A percentile compares a stretch with the other conserved stretches of the same genome.
phyloP scores from a whole-genome alignment of 2,113 vertebrate genomes.

The Ictidomys tridecemlineatus region DNA sequence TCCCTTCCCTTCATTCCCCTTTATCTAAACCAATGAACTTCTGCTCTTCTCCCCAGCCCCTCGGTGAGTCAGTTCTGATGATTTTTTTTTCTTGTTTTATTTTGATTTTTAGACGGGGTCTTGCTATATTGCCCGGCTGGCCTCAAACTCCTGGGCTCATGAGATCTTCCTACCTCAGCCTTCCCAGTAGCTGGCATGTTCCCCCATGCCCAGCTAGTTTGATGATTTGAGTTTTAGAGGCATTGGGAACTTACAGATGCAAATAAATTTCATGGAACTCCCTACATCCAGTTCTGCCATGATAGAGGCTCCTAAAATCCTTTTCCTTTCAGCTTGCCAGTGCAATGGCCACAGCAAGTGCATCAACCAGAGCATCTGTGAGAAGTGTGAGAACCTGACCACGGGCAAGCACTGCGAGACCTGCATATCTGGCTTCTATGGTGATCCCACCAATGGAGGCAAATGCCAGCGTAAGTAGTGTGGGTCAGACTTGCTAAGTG shows the following conservation, averaged over 20 bases:
- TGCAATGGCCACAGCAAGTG: constrained; percentile 98
- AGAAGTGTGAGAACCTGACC: constrained; percentile 97
- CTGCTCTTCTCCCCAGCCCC: background rate
- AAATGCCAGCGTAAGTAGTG: constrained; percentile 93
- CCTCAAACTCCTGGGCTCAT: too few relatives aligned
- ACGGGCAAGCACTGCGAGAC: constrained; percentile 96
- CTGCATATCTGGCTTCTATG: constrained; percentile 97
- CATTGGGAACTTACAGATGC: background rate
- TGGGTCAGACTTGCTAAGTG: background rate
- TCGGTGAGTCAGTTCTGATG: background rate
- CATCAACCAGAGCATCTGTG: constrained; percentile 96
- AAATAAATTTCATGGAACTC: background rate
- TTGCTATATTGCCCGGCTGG: background rate
- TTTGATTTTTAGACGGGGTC: background rate
- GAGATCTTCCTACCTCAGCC: too few relatives aligned
- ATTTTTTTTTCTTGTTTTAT: background rate
- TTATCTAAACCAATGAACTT: too few relatives aligned
- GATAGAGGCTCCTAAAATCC: background rate
- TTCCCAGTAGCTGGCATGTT: background rate
- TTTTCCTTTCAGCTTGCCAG: constrained; percentile 93
- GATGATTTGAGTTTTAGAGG: constrained; percentile 50
- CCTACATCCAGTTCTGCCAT: background rate
- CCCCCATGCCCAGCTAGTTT: background rate
- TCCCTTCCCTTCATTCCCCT: too few relatives aligned
- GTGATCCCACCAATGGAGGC: constrained; percentile 98